A percentile compares a stretch with the other conserved stretches of the same genome.
phyloP scores from a whole-genome alignment of 2,888 invertebrate genomes.

The Thumatha senex region DNA sequence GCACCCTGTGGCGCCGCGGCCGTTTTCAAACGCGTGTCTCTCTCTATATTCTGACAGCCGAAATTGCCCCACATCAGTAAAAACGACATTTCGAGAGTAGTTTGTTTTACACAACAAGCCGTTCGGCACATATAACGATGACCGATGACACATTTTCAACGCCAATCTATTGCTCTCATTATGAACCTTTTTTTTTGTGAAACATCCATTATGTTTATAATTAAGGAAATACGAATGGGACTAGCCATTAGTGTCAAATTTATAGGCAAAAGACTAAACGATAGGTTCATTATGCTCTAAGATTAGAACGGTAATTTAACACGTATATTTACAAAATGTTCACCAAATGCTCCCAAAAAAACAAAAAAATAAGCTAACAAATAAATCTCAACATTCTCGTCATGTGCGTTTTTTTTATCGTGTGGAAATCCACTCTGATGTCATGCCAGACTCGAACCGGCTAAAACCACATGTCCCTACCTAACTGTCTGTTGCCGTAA shows the following conservation, averaged over 20 bases:
- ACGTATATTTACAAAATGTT: background rate
- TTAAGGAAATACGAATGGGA: slow-evolving; percentile 33
- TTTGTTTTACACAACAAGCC: slow-evolving; percentile 78
- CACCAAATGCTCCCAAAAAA: too few species aligned
- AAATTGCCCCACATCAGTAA: slow-evolving; percentile 70
- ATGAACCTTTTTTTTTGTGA: slow-evolving; percentile 38
- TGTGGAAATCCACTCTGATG: too few species aligned
- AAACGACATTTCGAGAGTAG: slow-evolving; percentile 62
- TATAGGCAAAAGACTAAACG: slow-evolving; percentile 11
- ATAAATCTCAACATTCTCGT: background rate
- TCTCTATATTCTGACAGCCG: slow-evolving; percentile 73
- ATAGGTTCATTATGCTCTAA: slow-evolving; percentile 6
- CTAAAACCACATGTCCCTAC: too few species aligned
- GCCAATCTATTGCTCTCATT: slow-evolving; percentile 50
- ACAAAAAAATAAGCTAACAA: background rate
- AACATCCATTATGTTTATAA: slow-evolving; percentile 29
- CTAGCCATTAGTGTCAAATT: slow-evolving; percentile 31
- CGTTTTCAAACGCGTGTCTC: slow-evolving; percentile 56
- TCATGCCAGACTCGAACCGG: too few species aligned
- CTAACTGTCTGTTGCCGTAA: too few species aligned
- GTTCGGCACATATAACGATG: slow-evolving; percentile 56
- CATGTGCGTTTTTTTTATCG: too few species aligned
- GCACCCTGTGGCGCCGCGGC: slow-evolving; percentile 73
- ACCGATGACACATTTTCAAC: slow-evolving; percentile 70
- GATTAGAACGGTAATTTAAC: background rate